Evolutionary conservation across 1,140 invertebrate genomes (phyloP).

Genomic region (Chymomyza costata): DNA sequence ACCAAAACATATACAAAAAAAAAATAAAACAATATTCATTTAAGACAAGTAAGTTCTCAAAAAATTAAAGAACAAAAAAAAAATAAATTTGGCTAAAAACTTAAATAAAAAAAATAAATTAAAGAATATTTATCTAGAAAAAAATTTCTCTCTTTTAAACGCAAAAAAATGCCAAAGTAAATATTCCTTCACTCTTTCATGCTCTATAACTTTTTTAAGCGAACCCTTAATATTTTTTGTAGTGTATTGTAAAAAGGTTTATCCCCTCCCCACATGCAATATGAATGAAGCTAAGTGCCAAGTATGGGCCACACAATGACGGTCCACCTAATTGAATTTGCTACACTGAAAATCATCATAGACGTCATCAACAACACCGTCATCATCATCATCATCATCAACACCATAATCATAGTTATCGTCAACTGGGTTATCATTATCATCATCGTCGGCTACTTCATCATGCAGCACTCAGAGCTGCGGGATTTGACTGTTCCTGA

Average conservation of each 20-base stretch:
- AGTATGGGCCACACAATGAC: constrained; percentile 4
- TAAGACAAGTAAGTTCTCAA: too few relatives aligned
- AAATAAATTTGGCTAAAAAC: too few relatives aligned
- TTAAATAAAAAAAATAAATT: too few relatives aligned
- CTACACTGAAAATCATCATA: constrained; percentile 48
- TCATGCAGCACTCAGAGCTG: constrained; percentile 16
- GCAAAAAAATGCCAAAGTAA: too few relatives aligned
- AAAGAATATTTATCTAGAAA: too few relatives aligned
- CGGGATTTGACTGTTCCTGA: constrained; percentile 37
- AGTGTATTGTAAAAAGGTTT: constrained; percentile 68
- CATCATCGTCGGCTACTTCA: constrained; percentile 33
- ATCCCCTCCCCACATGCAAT: constrained; percentile 18
- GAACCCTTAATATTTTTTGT: too few relatives aligned
- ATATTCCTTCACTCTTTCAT: too few relatives aligned
- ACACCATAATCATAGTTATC: constrained; percentile 1
- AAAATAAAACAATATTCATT: too few relatives aligned
- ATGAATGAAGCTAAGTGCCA: constrained; percentile 24
- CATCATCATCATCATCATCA: constrained; percentile 14
- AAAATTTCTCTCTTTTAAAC: too few relatives aligned
- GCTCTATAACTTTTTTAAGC: too few relatives aligned
- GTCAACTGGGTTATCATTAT: constrained; percentile 12
- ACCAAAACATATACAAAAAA: too few relatives aligned
- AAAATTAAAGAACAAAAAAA: too few relatives aligned
- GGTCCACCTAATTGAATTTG: constrained; percentile 67
- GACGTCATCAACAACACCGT: constrained; percentile 29